Evolutionary conservation across 2,888 invertebrate genomes (phyloP).

Genomic region (Sesia apiformis): DNA sequence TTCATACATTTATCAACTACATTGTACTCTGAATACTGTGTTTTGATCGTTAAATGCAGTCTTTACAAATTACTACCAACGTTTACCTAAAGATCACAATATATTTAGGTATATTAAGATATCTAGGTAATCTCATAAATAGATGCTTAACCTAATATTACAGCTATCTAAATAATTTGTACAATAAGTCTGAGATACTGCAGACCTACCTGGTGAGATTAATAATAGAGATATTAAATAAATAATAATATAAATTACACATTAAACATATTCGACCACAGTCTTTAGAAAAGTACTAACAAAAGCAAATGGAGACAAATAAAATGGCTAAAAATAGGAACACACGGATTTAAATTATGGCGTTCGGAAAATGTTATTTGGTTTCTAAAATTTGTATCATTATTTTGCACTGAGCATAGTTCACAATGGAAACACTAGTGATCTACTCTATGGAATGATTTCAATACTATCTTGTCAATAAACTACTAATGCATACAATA

Average conservation of each 20-base stretch:
- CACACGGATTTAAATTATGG: constrained; percentile 42
- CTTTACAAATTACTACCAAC: constrained; percentile 42
- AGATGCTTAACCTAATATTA: constrained; percentile 51
- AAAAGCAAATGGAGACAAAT: constrained; percentile 37
- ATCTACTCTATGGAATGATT: constrained; percentile 43
- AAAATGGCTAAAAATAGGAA: constrained; percentile 65
- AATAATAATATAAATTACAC: constrained; percentile 63
- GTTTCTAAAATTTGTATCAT: constrained; percentile 30
- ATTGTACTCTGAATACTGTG: constrained; percentile 39
- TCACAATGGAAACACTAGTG: constrained; percentile 26
- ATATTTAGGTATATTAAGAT: constrained; percentile 48
- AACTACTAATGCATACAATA: constrained; percentile 8
- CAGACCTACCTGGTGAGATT: constrained; percentile 49
- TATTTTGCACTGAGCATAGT: constrained; percentile 8
- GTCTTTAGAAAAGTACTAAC: constrained; percentile 57
- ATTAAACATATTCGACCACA: constrained; percentile 61
- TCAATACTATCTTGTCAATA: constrained; percentile 28
- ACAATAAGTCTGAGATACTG: constrained; percentile 58
- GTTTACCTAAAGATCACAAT: constrained; percentile 63
- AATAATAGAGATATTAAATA: constrained; percentile 60
- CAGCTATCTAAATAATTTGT: constrained; percentile 66
- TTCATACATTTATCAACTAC: constrained; percentile 5
- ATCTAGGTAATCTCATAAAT: constrained; percentile 73
- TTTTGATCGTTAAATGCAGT: constrained; percentile 64
- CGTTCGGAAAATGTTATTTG: constrained; percentile 42